phyloP scores from a whole-genome alignment of 2,888 invertebrate genomes.

The Pammene fasciana region DNA sequence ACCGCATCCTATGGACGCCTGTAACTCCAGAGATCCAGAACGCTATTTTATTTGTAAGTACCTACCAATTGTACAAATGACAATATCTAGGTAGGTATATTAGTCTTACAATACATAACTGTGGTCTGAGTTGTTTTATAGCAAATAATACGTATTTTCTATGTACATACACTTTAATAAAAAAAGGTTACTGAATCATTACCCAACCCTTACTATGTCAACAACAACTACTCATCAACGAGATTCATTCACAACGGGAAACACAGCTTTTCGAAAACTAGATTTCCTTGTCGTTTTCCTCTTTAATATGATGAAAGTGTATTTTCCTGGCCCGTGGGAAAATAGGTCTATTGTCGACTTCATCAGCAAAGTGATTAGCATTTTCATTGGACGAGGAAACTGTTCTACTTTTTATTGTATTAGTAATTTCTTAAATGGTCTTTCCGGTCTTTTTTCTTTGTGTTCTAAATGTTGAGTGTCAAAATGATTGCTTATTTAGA shows the following conservation, averaged over 20 bases:
- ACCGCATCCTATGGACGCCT: no score
- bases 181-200: background rate
- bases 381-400: slow-evolving; percentile 20
- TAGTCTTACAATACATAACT: no score
- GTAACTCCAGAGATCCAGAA: no score
- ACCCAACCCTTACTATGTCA: background rate
- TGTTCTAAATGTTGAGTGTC: no score
- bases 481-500: no score
- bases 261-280: background rate
- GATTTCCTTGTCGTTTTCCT: slow-evolving; percentile 19
- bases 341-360: background rate
- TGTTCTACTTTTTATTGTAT: slow-evolving; percentile 1
- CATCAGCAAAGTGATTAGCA: slow-evolving; percentile 3
- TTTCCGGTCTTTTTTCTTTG: background rate
- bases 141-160: no score
- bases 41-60: no score
- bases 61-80: no score
- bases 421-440: background rate
- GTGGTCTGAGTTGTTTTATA: no score
- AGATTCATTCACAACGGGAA: slow-evolving; percentile 23
- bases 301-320: background rate
- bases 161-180: no score
- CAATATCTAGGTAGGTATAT: no score
- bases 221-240: slow-evolving; percentile 24
- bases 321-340: slow-evolving; percentile 25